Conservation (phyloP, 2,797 vertebrate genomes). For the Selene dorsalis region DNA sequence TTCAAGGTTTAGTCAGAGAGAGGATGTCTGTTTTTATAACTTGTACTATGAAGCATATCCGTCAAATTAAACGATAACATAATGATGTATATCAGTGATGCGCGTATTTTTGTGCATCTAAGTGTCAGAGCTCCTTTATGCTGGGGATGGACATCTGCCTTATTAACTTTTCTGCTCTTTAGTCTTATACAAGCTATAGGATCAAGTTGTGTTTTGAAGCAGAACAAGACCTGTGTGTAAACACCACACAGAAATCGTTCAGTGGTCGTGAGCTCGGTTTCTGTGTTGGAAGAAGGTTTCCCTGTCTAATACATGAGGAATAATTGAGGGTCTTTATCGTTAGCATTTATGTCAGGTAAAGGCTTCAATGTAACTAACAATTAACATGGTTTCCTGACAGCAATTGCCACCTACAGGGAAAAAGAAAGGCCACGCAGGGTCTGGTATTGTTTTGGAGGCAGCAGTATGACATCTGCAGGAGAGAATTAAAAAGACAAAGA, state of each 20-base stretch:
- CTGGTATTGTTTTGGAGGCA: constrained; percentile 57
- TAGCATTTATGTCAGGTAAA: constrained; percentile 20
- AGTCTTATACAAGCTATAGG: constrained; percentile 4
- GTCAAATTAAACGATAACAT: neutral
- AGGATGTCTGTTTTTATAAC: neutral
- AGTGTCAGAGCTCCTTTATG: neutral
- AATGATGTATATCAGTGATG: neutral
- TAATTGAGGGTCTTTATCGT: constrained; percentile 64
- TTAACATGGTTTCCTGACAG: constrained; percentile 65
- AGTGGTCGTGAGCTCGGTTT: constrained; percentile 26
- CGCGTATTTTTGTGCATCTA: neutral
- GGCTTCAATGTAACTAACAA: constrained; percentile 53
- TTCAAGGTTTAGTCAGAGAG: neutral
- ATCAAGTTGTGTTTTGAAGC: constrained; percentile 18
- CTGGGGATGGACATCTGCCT: constrained; percentile 1
- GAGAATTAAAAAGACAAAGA: constrained; percentile 69
- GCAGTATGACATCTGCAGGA: constrained; percentile 62
- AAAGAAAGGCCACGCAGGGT: constrained; percentile 34
- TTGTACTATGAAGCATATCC: neutral
- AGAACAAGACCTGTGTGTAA: neutral
- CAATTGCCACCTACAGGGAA: constrained; percentile 52
- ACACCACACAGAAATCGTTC: neutral
- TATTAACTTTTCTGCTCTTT: constrained; percentile 8
- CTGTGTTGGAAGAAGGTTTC: constrained; percentile 29
- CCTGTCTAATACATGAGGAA: constrained; percentile 27